Evolutionary conservation across 2,113 vertebrate genomes (phyloP).

Genomic region (Crotalus horridus): DNA sequence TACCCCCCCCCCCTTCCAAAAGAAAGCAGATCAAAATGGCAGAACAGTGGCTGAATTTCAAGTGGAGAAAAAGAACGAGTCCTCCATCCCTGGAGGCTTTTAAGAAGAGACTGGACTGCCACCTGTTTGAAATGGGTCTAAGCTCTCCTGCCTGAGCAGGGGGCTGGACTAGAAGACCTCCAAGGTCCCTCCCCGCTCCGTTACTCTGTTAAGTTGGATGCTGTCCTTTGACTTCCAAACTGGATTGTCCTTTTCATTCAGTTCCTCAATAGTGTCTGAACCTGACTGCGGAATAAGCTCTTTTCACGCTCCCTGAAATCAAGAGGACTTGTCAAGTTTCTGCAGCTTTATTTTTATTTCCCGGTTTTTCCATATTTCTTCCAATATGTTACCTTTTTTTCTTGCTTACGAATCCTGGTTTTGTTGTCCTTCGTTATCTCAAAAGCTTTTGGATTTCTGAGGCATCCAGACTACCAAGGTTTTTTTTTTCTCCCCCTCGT

Average conservation of each 20-base stretch:
- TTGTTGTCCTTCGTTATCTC: neutral
- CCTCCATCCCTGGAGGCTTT: neutral
- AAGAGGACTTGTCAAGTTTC: neutral
- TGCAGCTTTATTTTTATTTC: neutral
- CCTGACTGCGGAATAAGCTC: neutral
- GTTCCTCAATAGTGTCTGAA: neutral
- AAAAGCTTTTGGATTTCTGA: neutral
- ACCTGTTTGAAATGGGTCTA: neutral
- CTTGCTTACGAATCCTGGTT: fast-evolving
- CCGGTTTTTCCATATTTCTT: neutral
- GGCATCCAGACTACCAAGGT: neutral
- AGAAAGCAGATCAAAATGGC: neutral
- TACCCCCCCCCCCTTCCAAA: neutral
- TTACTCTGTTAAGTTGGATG: neutral
- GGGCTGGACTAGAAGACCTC: neutral
- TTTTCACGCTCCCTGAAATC: fast-evolving
- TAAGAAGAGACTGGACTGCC: neutral
- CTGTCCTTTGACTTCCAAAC: neutral
- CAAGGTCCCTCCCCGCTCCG: neutral
- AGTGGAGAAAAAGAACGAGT: neutral
- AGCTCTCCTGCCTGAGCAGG: neutral
- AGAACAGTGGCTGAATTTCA: neutral
- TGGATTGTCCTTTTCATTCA: neutral
- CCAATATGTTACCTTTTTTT: fast-evolving
- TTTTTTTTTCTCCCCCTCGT: neutral